Evolutionary conservation across 2,888 invertebrate genomes (phyloP).

Genomic region (Argyra leucocephala): DNA sequence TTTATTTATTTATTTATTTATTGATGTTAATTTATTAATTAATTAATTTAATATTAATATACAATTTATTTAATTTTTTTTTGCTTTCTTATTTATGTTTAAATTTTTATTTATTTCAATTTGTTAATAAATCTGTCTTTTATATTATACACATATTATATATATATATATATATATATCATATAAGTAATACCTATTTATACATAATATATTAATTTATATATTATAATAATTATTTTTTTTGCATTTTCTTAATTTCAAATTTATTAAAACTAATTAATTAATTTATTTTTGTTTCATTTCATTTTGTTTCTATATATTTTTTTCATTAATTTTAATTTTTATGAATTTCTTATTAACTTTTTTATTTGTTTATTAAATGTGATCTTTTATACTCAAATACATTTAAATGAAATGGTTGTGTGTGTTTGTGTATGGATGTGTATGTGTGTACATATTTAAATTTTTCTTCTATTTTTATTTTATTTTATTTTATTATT

Average conservation of each 20-base stretch:
- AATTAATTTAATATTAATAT: slow-evolving; percentile 8
- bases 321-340: slow-evolving; percentile 20
- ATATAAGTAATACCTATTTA: no score
- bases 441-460: not conserved
- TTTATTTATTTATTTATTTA: slow-evolving; percentile 7
- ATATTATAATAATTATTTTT: no score
- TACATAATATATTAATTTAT: no score
- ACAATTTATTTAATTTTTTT: slow-evolving; percentile 18
- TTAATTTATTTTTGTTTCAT: slow-evolving; percentile 15
- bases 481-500: not conserved
- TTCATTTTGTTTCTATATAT: slow-evolving; percentile 10
- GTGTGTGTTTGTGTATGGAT: not conserved
- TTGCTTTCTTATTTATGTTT: slow-evolving; percentile 20
- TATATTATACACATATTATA: not conserved
- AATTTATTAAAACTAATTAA: no score
- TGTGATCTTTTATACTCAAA: slow-evolving; percentile 9
- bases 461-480: not conserved
- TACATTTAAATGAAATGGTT: not conserved
- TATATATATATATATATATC: not conserved
- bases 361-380: not conserved
- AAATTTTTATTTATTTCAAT: slow-evolving; percentile 13
- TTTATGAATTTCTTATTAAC: slow-evolving; percentile 15
- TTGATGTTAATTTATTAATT: not conserved
- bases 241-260: no score
- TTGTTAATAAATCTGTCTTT: not conserved